Evolutionary conservation across 2,797 vertebrate species (phyloP).

Genomic region (Babyrousa celebensis): DNA sequence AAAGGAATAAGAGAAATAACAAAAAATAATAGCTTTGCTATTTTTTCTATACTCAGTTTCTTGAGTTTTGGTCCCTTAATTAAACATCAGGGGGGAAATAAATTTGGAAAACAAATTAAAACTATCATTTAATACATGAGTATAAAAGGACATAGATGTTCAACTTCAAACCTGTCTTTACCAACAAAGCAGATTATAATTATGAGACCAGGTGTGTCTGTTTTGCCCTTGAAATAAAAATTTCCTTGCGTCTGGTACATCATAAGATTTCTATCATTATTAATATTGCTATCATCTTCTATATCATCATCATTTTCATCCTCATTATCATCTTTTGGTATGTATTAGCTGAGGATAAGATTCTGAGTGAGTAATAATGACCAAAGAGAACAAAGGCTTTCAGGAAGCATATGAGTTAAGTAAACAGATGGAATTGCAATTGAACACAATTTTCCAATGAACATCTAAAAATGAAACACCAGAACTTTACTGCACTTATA

Average conservation of each 20-base stretch:
- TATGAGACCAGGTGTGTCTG: neutral
- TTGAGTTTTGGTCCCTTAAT: neutral
- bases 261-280: neutral
- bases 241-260: neutral
- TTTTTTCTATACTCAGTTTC: neutral
- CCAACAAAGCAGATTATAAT: neutral
- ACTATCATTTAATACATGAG: neutral
- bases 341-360: neutral
- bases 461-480: neutral
- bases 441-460: neutral
- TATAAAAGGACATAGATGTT: neutral
- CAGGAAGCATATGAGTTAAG: neutral
- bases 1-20: neutral
- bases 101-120: neutral
- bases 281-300: neutral
- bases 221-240: neutral
- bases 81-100: neutral
- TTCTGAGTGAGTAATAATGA: neutral
- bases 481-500: neutral
- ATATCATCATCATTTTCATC: neutral
- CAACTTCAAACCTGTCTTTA: neutral
- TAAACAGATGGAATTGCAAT: conserved; percentile 31
- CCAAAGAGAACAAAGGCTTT: neutral
- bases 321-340: neutral
- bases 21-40: neutral